Conservation (phyloP, 1,140 invertebrate species). For the Psilanteris sp. region DNA sequence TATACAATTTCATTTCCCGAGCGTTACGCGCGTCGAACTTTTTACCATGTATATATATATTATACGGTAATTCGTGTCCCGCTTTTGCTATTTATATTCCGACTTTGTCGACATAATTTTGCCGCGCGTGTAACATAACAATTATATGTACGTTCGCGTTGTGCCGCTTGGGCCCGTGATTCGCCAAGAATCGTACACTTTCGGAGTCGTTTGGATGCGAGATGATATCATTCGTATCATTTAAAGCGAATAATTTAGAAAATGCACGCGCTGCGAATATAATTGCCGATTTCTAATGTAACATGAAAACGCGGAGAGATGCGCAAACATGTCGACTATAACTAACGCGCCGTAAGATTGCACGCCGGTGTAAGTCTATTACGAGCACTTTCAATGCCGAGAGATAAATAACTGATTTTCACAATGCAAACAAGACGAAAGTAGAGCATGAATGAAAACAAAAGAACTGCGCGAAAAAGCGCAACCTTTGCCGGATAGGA, state of each 20-base stretch:
- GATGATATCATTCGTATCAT: no score
- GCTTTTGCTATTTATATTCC: no score
- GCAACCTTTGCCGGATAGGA: slow-evolving; percentile 58
- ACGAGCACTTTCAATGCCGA: slow-evolving; percentile 65
- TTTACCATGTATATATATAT: no score
- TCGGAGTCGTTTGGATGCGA: no score
- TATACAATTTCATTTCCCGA: no score
- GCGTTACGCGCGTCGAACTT: no score
- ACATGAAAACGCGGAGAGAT: slow-evolving; percentile 25
- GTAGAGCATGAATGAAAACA: slow-evolving; percentile 65
- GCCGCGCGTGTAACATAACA: no score
- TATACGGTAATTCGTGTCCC: no score
- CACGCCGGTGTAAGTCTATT: slow-evolving; percentile 54
- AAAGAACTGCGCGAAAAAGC: slow-evolving; percentile 62
- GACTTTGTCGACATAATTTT: no score
- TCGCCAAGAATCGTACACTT: no score
- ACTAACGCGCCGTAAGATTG: slow-evolving; percentile 43
- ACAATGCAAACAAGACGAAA: slow-evolving; percentile 65
- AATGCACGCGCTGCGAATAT: slow-evolving; percentile 26
- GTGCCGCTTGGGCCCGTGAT: no score
- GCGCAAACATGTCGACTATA: slow-evolving; percentile 36
- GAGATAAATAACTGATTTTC: slow-evolving; percentile 63
- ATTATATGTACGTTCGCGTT: no score
- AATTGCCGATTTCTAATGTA: slow-evolving; percentile 53
- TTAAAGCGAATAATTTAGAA: slow-evolving; percentile 39